Evolutionary conservation across 2,888 invertebrate species (phyloP), one percentile per base, ranked within the genome.

Genomic region (Dryobotodes eremita): DNA sequence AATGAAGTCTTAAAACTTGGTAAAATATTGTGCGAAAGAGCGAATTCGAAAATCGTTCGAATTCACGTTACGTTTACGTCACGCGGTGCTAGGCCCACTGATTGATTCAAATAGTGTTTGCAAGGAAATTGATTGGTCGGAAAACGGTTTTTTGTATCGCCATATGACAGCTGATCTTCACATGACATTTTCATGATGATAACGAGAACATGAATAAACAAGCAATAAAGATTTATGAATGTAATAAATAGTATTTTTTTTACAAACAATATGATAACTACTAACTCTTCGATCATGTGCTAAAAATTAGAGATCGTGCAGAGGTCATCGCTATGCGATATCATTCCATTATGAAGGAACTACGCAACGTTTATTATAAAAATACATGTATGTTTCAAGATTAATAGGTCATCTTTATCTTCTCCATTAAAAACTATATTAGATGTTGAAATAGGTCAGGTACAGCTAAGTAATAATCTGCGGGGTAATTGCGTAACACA

Each of bases 201-300:
- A 81, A 65, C 15, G 46, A 59, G 1, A 68, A 50, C 48, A 72
- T 64, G 15, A 55, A 72, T 70, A 66, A 71, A 75, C 70, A 71
- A 66, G 80, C 59, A 55, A 71, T 76, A 36, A 76, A 66, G 26
- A 71, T 48, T 69, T 61, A 80, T 76, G 31, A 70, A 71, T 70
- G 57, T 23, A 50, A 53, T 70, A 64, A 65, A 65, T 65, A 70
- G 69, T 31, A 1, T 7, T 20, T 75, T 15, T 73, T 79, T 65
- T 57, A 50, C 17, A 42, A 53, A 31, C 15, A 59, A 53, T 0
- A n/a, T 11, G 55, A 75, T 79, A 62, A 11, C 0, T 15, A 23
- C 5, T 42, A 57, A 2, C 2, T 55, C 5, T 66, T 53, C 31
- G 26, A 68, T 76, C 31, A 36, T 13, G 8, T 59, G 17, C 13